Evolutionary conservation across 2,113 vertebrate genomes (phyloP).

Genomic region (Gnathonemus longibarbis): DNA sequence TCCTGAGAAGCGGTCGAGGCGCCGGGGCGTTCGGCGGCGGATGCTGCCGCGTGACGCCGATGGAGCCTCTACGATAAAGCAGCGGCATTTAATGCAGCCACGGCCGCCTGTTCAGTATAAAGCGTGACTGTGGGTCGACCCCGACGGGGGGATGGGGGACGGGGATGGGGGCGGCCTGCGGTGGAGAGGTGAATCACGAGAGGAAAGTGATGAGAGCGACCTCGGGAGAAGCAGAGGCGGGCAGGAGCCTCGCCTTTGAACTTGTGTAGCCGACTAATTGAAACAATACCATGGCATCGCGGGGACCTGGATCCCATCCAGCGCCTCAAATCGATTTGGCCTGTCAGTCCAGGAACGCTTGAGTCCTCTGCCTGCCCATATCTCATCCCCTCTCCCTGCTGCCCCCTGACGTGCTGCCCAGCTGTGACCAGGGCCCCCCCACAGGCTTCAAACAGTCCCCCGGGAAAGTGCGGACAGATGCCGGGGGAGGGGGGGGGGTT

Average conservation of each 20-base stretch:
- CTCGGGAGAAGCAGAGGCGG: conserved; percentile 47
- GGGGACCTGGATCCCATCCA: conserved; percentile 63
- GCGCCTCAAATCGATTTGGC: conserved; percentile 58
- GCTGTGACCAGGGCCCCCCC: conserved; percentile 48
- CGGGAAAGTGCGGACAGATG: conserved; percentile 49
- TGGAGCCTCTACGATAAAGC: conserved; percentile 37
- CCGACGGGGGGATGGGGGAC: conserved; percentile 18
- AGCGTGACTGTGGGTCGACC: conserved; percentile 41
- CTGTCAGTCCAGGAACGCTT: conserved; percentile 38
- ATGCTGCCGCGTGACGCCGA: background rate
- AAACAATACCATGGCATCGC: conserved; percentile 58
- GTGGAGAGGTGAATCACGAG: conserved; percentile 46
- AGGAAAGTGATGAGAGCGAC: conserved; percentile 51
- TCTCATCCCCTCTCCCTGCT: conserved; percentile 63
- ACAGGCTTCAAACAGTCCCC: conserved; percentile 47
- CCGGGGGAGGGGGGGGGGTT: conserved; percentile 20
- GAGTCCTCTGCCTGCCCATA: conserved; percentile 50
- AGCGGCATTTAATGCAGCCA: conserved; percentile 34
- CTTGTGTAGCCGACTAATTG: conserved; percentile 55
- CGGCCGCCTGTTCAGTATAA: conserved; percentile 53
- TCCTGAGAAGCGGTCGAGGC: background rate
- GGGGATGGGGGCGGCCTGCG: conserved; percentile 40
- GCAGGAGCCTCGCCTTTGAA: conserved; percentile 61
- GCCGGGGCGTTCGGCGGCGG: background rate
- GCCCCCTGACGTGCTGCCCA: conserved; percentile 64